Evolutionary conservation across 2,888 invertebrate genomes (phyloP).

Genomic region (Hybos culiciformis): DNA sequence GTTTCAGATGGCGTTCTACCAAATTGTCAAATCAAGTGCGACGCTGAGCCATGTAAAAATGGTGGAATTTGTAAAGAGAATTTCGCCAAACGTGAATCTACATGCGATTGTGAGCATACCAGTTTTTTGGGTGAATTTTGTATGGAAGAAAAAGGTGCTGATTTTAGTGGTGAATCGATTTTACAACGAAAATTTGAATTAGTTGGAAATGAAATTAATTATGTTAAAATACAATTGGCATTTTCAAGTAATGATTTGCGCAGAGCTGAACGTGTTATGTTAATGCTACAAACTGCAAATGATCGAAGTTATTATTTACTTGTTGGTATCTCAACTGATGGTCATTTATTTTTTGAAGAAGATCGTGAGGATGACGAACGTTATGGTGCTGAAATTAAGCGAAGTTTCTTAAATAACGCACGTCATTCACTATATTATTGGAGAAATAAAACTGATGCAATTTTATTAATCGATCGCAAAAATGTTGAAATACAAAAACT

Average conservation of each 20-base stretch:
- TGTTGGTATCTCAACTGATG: conserved; percentile 69
- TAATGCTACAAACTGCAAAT: conserved; percentile 70
- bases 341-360: conserved; percentile 72
- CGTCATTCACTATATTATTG: conserved; percentile 57
- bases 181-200: conserved; percentile 64
- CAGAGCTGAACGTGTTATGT: conserved; percentile 62
- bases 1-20: conserved; percentile 56
- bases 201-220: conserved; percentile 49
- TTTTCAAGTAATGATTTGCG: conserved; percentile 71
- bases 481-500: conserved; percentile 55
- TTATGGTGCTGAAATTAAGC: conserved; percentile 58
- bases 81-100: conserved; percentile 71
- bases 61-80: conserved; percentile 79
- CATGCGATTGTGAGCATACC: conserved; percentile 78
- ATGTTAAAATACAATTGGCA: conserved; percentile 72
- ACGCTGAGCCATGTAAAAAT: conserved; percentile 74
- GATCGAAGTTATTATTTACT: conserved; percentile 72
- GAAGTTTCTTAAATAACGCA: conserved; percentile 68
- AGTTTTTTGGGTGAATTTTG: conserved; percentile 83
- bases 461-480: conserved; percentile 61
- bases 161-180: conserved; percentile 76
- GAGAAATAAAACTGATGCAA: conserved; percentile 58
- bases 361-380: conserved; percentile 55
- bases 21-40: conserved; percentile 81
- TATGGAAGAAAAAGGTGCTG: conserved; percentile 78